phyloP scores from a whole-genome alignment of 2,888 invertebrate genomes.

The Protonemura montana region DNA sequence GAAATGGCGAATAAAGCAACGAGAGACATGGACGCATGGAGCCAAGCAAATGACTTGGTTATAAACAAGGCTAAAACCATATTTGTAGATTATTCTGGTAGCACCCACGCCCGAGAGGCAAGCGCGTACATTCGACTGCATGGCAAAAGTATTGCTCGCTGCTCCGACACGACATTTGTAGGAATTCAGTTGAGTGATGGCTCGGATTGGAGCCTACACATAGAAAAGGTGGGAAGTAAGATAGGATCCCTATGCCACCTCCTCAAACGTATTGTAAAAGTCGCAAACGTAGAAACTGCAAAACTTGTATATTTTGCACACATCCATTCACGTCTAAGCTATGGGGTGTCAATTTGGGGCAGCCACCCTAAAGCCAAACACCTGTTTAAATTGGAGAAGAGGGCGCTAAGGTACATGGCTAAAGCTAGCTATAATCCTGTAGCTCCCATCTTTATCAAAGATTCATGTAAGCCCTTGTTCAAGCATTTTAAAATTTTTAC shows the following conservation, averaged over 20 bases:
- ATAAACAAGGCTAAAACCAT: neutral
- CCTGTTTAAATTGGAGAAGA: neutral
- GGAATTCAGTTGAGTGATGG: neutral
- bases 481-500: neutral
- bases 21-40: neutral
- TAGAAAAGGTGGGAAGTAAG: neutral
- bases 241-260: neutral
- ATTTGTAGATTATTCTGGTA: neutral
- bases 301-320: neutral
- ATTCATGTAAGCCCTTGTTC: neutral
- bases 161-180: neutral
- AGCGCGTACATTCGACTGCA: neutral
- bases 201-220: neutral
- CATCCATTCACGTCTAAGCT: neutral
- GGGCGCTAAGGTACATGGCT: neutral
- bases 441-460: neutral
- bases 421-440: neutral
- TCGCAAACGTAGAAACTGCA: neutral
- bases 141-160: neutral
- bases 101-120: neutral
- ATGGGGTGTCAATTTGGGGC: neutral
- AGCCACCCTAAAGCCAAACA: neutral
- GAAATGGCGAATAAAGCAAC: neutral
- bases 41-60: neutral
- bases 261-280: neutral